These are phyloP conservation scores for Grammomys dolichurus DNA, from an alignment of 2,113 vertebrate genomes.

Conservation along the genomic window DNA sequence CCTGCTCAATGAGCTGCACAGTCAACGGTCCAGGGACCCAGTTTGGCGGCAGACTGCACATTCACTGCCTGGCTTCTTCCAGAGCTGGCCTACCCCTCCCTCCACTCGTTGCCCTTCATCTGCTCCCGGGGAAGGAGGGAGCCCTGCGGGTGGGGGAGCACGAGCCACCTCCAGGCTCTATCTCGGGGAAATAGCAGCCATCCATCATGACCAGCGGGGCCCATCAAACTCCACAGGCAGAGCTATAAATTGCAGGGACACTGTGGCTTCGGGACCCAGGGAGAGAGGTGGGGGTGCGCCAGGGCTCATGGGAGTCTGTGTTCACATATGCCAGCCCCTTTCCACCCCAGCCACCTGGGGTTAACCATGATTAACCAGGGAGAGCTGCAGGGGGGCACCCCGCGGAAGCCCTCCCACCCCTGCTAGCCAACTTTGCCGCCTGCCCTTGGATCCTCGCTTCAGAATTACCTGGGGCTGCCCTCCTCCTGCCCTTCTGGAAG, in stretches of 20 bases:
- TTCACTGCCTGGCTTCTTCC: not conserved
- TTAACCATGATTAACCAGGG: not conserved
- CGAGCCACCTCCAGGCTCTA: not conserved
- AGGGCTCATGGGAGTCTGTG: accelerated
- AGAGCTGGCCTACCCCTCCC: not conserved
- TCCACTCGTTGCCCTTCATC: slow-evolving; percentile 9
- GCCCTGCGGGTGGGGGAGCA: not conserved
- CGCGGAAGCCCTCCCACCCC: not conserved
- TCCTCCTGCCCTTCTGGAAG: not conserved
- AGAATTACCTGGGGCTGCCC: not conserved
- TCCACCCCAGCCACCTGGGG: not conserved
- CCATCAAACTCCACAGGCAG: slow-evolving; percentile 28
- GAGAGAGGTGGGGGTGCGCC: not conserved
- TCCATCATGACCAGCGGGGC: slow-evolving; percentile 47
- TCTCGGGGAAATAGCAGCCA: slow-evolving; percentile 14
- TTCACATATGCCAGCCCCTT: accelerated
- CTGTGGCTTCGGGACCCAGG: not conserved
- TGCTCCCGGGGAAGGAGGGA: not conserved
- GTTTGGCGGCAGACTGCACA: not conserved
- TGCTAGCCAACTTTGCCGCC: not conserved
- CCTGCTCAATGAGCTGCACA: not conserved
- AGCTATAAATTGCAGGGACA: slow-evolving; percentile 21
- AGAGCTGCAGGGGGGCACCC: not conserved
- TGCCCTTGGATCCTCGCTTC: not conserved
- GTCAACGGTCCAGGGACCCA: not conserved